Conservation (phyloP, 1,140 invertebrate genomes). For the Drosophila grimshawi region DNA sequence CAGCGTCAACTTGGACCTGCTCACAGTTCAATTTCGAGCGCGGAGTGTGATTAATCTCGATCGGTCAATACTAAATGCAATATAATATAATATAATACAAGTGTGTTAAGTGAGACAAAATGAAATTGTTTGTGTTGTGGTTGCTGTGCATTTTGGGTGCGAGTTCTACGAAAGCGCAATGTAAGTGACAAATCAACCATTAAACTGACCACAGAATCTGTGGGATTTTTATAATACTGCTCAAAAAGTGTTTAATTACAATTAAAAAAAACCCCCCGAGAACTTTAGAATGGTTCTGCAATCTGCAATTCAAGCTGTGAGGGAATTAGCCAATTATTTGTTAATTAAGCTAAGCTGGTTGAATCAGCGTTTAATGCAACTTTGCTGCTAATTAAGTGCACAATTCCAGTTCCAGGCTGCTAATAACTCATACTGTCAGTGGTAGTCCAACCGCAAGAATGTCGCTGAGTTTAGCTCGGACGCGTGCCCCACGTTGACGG, state of each 20-base stretch:
- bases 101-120: slow-evolving; percentile 11
- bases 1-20: background rate
- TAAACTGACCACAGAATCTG: background rate
- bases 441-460: slow-evolving; percentile 53
- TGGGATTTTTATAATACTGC: slow-evolving; percentile 3
- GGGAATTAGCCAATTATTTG: slow-evolving; percentile 23
- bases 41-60: slow-evolving; percentile 7
- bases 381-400: slow-evolving; percentile 10
- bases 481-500: slow-evolving; percentile 28
- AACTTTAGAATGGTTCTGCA: slow-evolving; percentile 14
- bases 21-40: slow-evolving; percentile 39
- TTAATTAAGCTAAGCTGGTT: slow-evolving; percentile 50
- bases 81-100: background rate
- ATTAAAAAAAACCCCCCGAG: slow-evolving; percentile 36
- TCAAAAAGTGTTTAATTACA: slow-evolving; percentile 7
- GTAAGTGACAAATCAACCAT: slow-evolving; percentile 38
- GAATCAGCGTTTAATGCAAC: slow-evolving; percentile 23
- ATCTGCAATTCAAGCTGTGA: slow-evolving; percentile 11
- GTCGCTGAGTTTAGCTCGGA: slow-evolving; percentile 20
- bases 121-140: slow-evolving; percentile 34
- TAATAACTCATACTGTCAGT: background rate
- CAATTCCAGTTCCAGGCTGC: slow-evolving; percentile 1
- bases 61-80: background rate
- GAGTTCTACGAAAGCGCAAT: slow-evolving; percentile 34
- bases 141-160: slow-evolving; percentile 38